Evolutionary conservation across 2,797 vertebrate genomes (phyloP), one percentile per base, ranked within the genome.

Genomic region (Spinus olivaceus): DNA sequence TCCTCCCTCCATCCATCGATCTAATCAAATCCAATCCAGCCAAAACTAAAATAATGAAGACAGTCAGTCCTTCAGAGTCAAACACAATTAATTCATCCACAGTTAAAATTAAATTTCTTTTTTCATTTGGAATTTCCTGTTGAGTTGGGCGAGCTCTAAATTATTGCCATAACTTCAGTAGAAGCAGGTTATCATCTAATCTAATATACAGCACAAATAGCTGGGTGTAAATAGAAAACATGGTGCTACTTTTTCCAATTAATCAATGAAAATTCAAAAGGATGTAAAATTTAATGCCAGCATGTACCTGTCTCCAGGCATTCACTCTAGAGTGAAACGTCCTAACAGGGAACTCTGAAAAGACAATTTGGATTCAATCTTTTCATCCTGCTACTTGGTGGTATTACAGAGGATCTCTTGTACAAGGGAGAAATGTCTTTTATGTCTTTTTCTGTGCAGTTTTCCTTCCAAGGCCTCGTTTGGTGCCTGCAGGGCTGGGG

Each of bases 1-100:
- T 90, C 76, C 57, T 91, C 27, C 35, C 28, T 9, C n/a, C 46
- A 82, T 94, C 90, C 86, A 87, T 92, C 89, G 92, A 25, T 50
- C 32, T 94, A 77, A 94, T 73, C 56, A 70, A 60, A 94, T 86
- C 66, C 81, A 90, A 93, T 88, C 83, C 85, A 84, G 6, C 17
- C 71, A 51, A 78, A 82, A 78, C 60, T 82, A 82, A 95, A 89
- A 82, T 77, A 93, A 92, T 69, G 78, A 93, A 85, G 86, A 80
- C 37, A 60, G 90, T 80, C 86, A 94, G 47, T 47, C 85, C 74
- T 85, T 72, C 65, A 72, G 60, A 94, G 24, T 46, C 42, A 73
- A 92, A 88, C n/a, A 59, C 49, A 82, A 84, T 94, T 92, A 82
- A 88, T 90, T 73, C 37, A 49, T 11, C n/a, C n/a, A 64, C 32